Evolutionary conservation across 2,797 vertebrate species (phyloP).

Genomic region (Mormyrops attenuatus): DNA sequence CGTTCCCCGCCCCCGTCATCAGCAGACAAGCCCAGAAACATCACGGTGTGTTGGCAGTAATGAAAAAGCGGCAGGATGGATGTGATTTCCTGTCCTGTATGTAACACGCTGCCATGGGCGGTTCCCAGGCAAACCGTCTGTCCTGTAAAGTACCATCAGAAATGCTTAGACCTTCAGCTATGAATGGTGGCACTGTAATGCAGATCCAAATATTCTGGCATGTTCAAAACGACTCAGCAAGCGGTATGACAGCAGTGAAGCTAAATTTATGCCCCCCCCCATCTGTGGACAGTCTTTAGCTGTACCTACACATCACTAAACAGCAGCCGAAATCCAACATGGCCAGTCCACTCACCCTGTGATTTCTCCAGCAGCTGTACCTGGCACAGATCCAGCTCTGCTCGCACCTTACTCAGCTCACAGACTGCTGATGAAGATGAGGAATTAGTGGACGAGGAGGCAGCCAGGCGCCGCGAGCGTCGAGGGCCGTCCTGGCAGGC

Average conservation of each 20-base stretch:
- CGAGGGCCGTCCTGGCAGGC: conserved; percentile 45
- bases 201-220: neutral
- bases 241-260: neutral
- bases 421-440: conserved; percentile 51
- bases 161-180: neutral
- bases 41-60: neutral
- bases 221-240: neutral
- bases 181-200: neutral
- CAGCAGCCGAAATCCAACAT: neutral
- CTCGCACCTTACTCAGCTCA: conserved; percentile 21
- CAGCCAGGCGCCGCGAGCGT: conserved; percentile 66
- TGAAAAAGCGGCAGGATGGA: neutral
- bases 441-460: conserved; percentile 14
- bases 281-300: neutral
- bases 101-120: neutral
- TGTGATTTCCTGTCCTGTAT: neutral
- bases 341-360: conserved; percentile 56
- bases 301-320: neutral
- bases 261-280: neutral
- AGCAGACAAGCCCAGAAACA: neutral
- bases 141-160: neutral
- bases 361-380: conserved; percentile 59
- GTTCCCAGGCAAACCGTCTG: neutral
- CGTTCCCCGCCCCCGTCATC: neutral
- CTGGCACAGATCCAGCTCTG: conserved; percentile 56